Base-by-base conservation (phyloP, 2,888 invertebrate species). In the Meteorus cinctellus region DNA sequence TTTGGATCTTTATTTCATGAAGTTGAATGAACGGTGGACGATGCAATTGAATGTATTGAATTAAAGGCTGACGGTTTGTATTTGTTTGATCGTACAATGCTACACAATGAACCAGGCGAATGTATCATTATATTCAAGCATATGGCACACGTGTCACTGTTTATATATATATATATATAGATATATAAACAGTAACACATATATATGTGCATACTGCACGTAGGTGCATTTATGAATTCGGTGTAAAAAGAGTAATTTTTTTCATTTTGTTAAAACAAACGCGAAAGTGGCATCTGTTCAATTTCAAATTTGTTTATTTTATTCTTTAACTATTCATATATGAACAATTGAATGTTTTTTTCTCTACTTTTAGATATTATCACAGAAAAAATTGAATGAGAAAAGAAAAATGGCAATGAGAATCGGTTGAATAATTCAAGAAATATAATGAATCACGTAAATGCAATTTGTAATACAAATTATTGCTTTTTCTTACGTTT, bases 161-260 rank as follows among this genome's bases (percentile, higher is more conserved):
- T 70, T 66, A 51, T 66, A 62, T 71, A 41, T 41, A 10, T 10
- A 4, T 41, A 34, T 34, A 34, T 34, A 45, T 45, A 24, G 24
- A 24, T 24, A 24, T 24, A 24, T 24, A 24, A 24, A 24, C 24
- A 24, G 1, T 24, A 24, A 24, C 24, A 34, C 34, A 0, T 34
- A 34, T 34, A 34, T 34, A 45, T 45, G 14, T 45, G n/a, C n/a
- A 48, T 48, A 16, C 1, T 19, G 19, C 19, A 2, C 1, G 55
- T 55, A 19, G 1, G 5, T 19, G 4, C n/a, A 55, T 55, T 19
- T 55, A 48, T n/a, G 5, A 12, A 63, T 59, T 66, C 27, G 29
- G 41, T 19, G 62, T 68, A 69, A 79, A 81, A 82, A 79, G 80
- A 82, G 82, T 80, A 82, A 82, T 81, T 81, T 80, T 79, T 81